These are phyloP conservation scores for Aproaerema taeniolella DNA, from an alignment of 2,888 invertebrate genomes.

Conservation along the genomic window DNA sequence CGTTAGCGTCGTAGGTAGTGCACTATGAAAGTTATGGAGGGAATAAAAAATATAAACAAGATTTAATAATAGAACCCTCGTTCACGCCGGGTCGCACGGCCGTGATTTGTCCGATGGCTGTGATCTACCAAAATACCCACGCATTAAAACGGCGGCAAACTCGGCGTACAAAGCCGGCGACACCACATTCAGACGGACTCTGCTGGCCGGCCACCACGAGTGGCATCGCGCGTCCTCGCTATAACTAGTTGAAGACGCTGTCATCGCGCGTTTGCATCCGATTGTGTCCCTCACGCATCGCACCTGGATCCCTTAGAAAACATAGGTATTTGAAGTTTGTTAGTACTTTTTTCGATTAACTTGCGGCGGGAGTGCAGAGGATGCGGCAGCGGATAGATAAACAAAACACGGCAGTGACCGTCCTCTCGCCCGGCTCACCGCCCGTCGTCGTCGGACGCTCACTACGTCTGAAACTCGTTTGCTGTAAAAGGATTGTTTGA, in stretches of 20 bases:
- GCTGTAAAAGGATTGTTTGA: slow-evolving; percentile 1
- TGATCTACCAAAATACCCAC: slow-evolving; percentile 74
- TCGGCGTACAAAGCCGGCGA: slow-evolving; percentile 54
- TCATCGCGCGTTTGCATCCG: background rate
- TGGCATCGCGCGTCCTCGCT: slow-evolving; percentile 15
- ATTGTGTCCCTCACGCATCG: background rate
- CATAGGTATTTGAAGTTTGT: slow-evolving; percentile 2
- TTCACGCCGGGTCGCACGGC: slow-evolving; percentile 73
- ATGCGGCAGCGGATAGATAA: background rate
- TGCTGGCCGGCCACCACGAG: slow-evolving; percentile 38
- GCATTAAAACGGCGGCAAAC: slow-evolving; percentile 55
- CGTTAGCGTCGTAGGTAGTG: slow-evolving; percentile 31
- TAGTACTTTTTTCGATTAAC: background rate
- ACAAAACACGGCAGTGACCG: background rate
- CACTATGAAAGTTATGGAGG: slow-evolving; percentile 55
- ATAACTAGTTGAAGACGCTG: slow-evolving; percentile 1
- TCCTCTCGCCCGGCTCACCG: background rate
- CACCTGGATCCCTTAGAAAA: background rate
- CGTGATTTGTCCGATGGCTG: slow-evolving; percentile 72
- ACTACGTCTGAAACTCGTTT: background rate
- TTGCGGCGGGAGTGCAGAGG: slow-evolving; percentile 6
- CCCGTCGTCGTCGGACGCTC: too few species aligned
- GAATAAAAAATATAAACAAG: slow-evolving; percentile 75
- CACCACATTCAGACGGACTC: slow-evolving; percentile 36
- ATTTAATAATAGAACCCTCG: slow-evolving; percentile 74